Conservation (phyloP, 2,888 invertebrate species). For the Aporophyla lueneburgensis region DNA sequence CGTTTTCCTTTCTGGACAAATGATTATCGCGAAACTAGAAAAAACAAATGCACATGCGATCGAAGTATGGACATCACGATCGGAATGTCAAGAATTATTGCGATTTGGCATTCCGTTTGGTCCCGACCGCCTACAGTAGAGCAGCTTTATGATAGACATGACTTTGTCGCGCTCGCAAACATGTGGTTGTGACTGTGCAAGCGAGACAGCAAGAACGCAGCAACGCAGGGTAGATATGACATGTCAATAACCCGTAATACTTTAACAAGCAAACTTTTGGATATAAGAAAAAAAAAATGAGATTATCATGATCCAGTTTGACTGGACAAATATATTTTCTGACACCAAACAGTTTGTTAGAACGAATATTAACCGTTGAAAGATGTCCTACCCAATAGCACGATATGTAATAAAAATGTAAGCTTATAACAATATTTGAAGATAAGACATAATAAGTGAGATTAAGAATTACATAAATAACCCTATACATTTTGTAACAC, state of each 20-base stretch:
- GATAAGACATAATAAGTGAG: slow-evolving; percentile 54
- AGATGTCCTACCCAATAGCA: slow-evolving; percentile 10
- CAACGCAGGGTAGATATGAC: neutral
- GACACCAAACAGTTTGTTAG: neutral
- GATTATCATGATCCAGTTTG: neutral
- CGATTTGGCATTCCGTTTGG: neutral
- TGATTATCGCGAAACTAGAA: neutral
- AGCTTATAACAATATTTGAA: slow-evolving; percentile 47
- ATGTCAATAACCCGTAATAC: neutral
- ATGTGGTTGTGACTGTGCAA: neutral
- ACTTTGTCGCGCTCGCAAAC: neutral
- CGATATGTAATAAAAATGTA: slow-evolving; percentile 30
- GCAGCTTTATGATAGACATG: neutral
- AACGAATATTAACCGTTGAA: neutral
- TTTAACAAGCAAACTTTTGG: neutral
- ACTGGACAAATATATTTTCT: neutral
- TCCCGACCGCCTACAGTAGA: too few relatives aligned
- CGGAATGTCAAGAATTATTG: neutral
- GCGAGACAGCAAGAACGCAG: neutral
- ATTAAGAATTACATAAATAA: slow-evolving; percentile 45
- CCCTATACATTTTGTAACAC: slow-evolving; percentile 27
- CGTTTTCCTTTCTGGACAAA: too few relatives aligned
- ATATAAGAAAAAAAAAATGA: neutral
- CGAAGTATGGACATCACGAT: too few relatives aligned
- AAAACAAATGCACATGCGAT: neutral